phyloP scores from a whole-genome alignment of 2,888 invertebrate genomes.

The Cenopis cana region DNA sequence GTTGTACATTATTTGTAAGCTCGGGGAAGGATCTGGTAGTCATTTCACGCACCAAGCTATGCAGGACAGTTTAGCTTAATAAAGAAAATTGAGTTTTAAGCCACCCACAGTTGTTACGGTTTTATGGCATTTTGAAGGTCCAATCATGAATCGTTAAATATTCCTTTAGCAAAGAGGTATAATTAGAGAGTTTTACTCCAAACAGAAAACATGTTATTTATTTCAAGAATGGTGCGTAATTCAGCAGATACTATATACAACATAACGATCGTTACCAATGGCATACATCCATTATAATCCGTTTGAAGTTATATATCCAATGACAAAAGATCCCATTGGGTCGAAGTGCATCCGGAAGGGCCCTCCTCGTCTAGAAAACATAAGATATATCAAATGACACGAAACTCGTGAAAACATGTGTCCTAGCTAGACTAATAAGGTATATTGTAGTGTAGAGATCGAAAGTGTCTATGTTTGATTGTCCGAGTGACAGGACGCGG shows the following conservation, averaged over 20 bases:
- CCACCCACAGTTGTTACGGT: background rate
- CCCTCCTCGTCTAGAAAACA: too few relatives aligned
- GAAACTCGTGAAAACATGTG: constrained; percentile 34
- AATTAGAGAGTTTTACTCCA: background rate
- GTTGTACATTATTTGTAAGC: constrained; percentile 50
- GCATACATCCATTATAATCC: constrained; percentile 50
- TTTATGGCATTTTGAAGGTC: background rate
- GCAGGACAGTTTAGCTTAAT: constrained; percentile 9
- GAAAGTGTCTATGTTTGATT: constrained; percentile 46
- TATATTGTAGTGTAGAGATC: constrained; percentile 16
- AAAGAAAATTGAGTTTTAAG: constrained; percentile 4
- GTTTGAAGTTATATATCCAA: constrained; percentile 70
- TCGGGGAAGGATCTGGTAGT: constrained; percentile 44
- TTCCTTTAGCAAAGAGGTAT: background rate
- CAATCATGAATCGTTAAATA: background rate
- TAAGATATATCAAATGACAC: constrained; percentile 68
- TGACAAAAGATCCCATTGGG: too few relatives aligned
- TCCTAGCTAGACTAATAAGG: constrained; percentile 23
- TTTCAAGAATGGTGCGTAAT: constrained; percentile 50
- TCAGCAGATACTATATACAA: constrained; percentile 63
- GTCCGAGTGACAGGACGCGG: constrained; percentile 62
- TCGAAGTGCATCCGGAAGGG: too few relatives aligned
- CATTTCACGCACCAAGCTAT: constrained; percentile 38
- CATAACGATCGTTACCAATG: constrained; percentile 55
- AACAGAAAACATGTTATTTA: constrained; percentile 4